Percentiles rank a stretch among this genome's conserved stretches.
These are phyloP conservation scores for Pollachius pollachius DNA, from an alignment of 2,113 vertebrate genomes.

Conservation along the genomic window DNA sequence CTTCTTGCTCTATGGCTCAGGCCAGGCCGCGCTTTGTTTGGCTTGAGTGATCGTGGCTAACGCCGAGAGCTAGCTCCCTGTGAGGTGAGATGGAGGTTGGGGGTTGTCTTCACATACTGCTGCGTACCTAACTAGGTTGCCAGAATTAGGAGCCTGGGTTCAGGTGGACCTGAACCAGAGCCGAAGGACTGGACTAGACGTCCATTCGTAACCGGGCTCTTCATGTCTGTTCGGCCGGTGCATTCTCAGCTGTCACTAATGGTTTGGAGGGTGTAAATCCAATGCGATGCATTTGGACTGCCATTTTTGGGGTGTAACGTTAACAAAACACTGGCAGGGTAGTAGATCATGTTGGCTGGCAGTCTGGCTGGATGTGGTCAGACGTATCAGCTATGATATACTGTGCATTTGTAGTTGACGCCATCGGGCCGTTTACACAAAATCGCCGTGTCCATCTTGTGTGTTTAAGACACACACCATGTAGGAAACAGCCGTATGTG, in stretches of 20 bases:
- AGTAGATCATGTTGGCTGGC: slow-evolving; percentile 34
- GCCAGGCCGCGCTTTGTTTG: slow-evolving; percentile 96
- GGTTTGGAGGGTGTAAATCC: slow-evolving; percentile 58
- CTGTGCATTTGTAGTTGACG: slow-evolving; percentile 14
- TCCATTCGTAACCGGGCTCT: background rate
- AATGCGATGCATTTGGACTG: slow-evolving; percentile 57
- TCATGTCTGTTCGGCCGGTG: slow-evolving; percentile 22
- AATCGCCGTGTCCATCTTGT: slow-evolving; percentile 38
- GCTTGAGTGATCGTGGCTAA: slow-evolving; percentile 73
- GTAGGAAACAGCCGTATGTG: background rate
- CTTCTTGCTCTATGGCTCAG: slow-evolving; percentile 60
- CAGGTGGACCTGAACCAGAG: slow-evolving; percentile 8
- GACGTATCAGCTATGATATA: slow-evolving; percentile 44
- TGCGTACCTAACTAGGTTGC: slow-evolving; percentile 48
- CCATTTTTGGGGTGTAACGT: slow-evolving; percentile 74
- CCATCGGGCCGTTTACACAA: slow-evolving; percentile 6
- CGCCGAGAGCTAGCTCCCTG: slow-evolving; percentile 42
- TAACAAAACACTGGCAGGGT: slow-evolving; percentile 64
- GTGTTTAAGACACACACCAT: slow-evolving; percentile 6
- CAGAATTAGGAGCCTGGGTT: slow-evolving; percentile 35
- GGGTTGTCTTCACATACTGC: slow-evolving; percentile 48
- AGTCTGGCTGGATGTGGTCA: slow-evolving; percentile 34
- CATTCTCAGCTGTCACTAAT: slow-evolving; percentile 70
- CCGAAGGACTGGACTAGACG: slow-evolving; percentile 4
- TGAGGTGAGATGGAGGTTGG: slow-evolving; percentile 48